Evolutionary conservation across 2,888 invertebrate species (phyloP).

Genomic region (Leucophora obtusa): DNA sequence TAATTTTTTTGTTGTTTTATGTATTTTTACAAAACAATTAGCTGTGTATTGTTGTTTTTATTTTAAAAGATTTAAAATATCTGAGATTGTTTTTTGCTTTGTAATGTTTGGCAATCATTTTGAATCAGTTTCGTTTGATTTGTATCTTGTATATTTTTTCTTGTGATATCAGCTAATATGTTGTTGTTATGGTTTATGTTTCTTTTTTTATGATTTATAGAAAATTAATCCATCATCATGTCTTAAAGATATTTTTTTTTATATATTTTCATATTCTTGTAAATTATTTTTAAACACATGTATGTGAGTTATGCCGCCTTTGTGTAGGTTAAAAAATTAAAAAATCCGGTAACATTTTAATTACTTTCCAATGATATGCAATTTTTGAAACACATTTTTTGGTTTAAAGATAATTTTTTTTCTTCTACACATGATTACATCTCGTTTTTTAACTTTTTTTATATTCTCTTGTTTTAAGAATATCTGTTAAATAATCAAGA

Average conservation of each 20-base stretch:
- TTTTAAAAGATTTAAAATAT: background rate
- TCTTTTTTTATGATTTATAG: slow-evolving; percentile 16
- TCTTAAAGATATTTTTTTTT: slow-evolving; percentile 44
- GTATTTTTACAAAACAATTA: slow-evolving; percentile 32
- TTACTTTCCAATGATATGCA: slow-evolving; percentile 76
- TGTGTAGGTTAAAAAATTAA: background rate
- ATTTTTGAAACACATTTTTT: slow-evolving; percentile 51
- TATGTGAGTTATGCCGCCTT: slow-evolving; percentile 30
- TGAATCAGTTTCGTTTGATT: slow-evolving; percentile 1
- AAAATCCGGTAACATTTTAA: slow-evolving; percentile 72
- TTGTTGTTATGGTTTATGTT: slow-evolving; percentile 12
- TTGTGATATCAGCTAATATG: slow-evolving; percentile 11
- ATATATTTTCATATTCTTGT: slow-evolving; percentile 6
- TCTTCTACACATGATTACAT: slow-evolving; percentile 11
- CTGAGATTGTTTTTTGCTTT: slow-evolving; percentile 58
- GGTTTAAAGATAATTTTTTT: background rate
- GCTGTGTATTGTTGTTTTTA: background rate
- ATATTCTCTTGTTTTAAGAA: slow-evolving; percentile 17
- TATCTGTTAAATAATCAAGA: slow-evolving; percentile 4
- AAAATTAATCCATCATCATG: slow-evolving; percentile 62
- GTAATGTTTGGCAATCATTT: slow-evolving; percentile 70
- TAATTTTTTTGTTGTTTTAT: background rate
- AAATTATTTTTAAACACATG: background rate
- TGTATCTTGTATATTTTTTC: background rate
- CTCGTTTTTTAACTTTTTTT: background rate